Base-by-base conservation (phyloP, 2,797 vertebrate species). In the Ctenochaetus hawaiiensis region DNA sequence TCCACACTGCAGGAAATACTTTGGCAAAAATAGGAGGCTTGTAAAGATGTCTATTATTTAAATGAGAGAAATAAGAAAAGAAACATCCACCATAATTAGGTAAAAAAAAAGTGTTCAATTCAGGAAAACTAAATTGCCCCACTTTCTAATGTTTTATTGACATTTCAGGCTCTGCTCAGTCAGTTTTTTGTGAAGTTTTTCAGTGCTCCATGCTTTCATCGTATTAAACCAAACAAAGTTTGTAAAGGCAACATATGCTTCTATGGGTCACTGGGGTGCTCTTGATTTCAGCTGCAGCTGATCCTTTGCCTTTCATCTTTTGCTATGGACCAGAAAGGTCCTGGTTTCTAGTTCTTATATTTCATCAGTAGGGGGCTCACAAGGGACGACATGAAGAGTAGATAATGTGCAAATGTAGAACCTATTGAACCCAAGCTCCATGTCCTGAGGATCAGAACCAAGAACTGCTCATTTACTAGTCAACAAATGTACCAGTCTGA, bases 401-500 rank as follows among this genome's bases (percentile, higher is more conserved):
- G 26, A 45, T 43, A 20, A 67, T 57, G 48, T 69, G 48, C 47
- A 53, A 59, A 22, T 51, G 2, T 41, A 39, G 53, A 66, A 59
- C 62, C 54, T 52, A 11, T 4, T 64, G 71, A 57, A 72, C 20
- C 51, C 37, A 6, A 45, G 39, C 51, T 51, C 20, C 17, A 44
- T 57, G 75, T 69, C 26, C 56, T 1, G 57, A 72, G 17, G 77
- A 72, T 44, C 49, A 45, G 37, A 34, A 81, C 39, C 17, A 41
- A 52, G 64, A 77, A 67, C 37, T 39, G 51, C 80, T 59, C 1
- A 5, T 57, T 60, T 53, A 47, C 69, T 34, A 48, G 54, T 73
- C 44, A 74, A 71, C 72, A 68, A 54, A 84, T 77, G 54, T 59
- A 43, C 30, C 62, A 47, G 52, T 68, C 57, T 85, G 87, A 81